phyloP scores from a whole-genome alignment of 2,888 invertebrate species.

The Ptychoptera albimana region DNA sequence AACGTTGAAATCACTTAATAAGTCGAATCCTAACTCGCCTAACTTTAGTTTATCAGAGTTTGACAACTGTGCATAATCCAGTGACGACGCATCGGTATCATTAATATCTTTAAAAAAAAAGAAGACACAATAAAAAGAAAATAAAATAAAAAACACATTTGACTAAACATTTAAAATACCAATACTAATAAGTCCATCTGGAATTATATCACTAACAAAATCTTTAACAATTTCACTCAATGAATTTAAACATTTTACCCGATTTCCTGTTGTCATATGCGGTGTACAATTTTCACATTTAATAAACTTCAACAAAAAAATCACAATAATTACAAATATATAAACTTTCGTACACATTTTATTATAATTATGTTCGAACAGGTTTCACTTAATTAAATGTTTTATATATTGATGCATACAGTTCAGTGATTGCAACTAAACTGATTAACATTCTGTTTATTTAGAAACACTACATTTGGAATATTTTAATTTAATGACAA shows the following conservation, averaged over 20 bases:
- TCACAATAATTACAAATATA: too few species aligned
- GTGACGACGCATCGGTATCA: neutral
- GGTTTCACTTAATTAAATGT: too few species aligned
- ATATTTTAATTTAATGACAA: too few species aligned
- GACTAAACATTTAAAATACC: slow-evolving; percentile 9
- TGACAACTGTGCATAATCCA: slow-evolving; percentile 18
- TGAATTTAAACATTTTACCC: slow-evolving; percentile 9
- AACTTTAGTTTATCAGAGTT: slow-evolving; percentile 15
- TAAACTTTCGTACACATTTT: too few species aligned
- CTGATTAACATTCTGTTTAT: too few species aligned
- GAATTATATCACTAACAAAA: slow-evolving; percentile 12
- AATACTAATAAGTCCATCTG: slow-evolving; percentile 8
- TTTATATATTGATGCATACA: too few species aligned
- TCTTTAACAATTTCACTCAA: slow-evolving; percentile 10
- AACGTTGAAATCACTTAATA: slow-evolving; percentile 14
- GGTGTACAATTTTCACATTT: neutral
- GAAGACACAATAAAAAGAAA: neutral
- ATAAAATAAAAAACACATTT: neutral
- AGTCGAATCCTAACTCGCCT: slow-evolving; percentile 17
- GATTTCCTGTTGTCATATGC: neutral
- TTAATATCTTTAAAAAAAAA: neutral
- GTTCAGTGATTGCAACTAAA: too few species aligned
- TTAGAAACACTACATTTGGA: too few species aligned
- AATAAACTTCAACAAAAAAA: too few species aligned
- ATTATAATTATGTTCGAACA: too few species aligned